Base-by-base conservation (phyloP, 2,113 vertebrate genomes). In the Ia io region DNA sequence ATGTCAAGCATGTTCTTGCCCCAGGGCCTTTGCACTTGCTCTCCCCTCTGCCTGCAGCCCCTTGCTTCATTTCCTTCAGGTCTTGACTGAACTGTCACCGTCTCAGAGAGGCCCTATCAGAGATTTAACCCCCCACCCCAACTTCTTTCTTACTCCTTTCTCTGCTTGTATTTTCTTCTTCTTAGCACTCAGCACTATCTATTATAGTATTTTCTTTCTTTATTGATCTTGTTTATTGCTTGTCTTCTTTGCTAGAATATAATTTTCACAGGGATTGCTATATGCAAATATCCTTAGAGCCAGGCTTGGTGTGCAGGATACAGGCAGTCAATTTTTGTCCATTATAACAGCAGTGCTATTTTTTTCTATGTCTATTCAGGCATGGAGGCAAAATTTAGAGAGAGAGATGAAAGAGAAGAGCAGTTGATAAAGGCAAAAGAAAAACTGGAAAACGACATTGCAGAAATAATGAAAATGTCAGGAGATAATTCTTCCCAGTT, bases 401-500 rank as follows among this genome's bases (percentile, higher is more conserved):
- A 99, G 83, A 96, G 98, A 49, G 99, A 99, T 94, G 99, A 99
- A 96, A 99, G 98, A 91, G 98, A 99, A 49, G 98, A 98, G 47
- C 99, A 99, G 86, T 97, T 99, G 91, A 93, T 97, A 5, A 98
- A 99, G 69, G 99, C 99, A 32, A 99, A 99, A 98, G 95, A 93
- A 96, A 99, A 99, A 95, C 97, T 99, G 79, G 99, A 99, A 97
- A 98, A 98, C 9, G 98, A 99, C 88, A 99, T 99, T 84, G 98
- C 98, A 12, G 99, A 99, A 88, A 99, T 99, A 98, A 99, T 99
- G 97, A 99, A 98, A 95, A 99, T 99, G 17, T 99, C 99, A 1
- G 99, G 99, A 90, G 99, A 99, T 96, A 99, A 98, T 98, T 99
- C 99, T 94, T 98, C 98, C 88, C 99, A 99, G 97, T 98, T 99